phyloP scores from a whole-genome alignment of 2,113 vertebrate species.

The Budorcas taxicolor region DNA sequence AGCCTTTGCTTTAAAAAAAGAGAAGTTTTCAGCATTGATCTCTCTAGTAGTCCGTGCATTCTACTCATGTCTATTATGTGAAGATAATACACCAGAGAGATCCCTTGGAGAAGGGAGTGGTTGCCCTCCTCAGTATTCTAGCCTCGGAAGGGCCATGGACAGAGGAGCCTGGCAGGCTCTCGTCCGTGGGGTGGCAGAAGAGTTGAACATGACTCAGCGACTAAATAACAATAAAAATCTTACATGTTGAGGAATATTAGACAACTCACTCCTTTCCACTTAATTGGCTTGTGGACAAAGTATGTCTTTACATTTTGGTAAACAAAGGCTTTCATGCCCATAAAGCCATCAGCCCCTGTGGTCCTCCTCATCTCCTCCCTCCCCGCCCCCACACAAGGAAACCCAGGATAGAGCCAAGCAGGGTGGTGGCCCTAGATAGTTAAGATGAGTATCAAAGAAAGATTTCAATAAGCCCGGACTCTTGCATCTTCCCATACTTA shows the following conservation, averaged over 20 bases:
- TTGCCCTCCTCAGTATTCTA: not conserved
- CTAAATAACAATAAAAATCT: not conserved
- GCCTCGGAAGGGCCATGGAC: not conserved
- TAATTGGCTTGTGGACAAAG: not conserved
- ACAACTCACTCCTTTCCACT: not conserved
- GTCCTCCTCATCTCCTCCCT: not conserved
- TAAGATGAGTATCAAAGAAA: not conserved
- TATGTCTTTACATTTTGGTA: not conserved
- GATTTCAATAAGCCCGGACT: not conserved
- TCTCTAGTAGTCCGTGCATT: not conserved
- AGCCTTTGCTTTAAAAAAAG: not conserved
- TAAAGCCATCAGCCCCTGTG: not conserved
- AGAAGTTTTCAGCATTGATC: not conserved
- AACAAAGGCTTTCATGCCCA: not conserved
- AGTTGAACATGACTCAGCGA: accelerated
- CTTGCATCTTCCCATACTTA: not conserved
- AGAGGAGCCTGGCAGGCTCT: not conserved
- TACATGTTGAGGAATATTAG: not conserved
- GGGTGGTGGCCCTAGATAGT: not conserved
- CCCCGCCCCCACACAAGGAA: accelerated
- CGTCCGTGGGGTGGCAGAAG: not conserved
- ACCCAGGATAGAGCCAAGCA: not conserved
- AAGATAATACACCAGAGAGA: not conserved
- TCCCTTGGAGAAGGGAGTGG: not conserved
- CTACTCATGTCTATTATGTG: not conserved